These are phyloP conservation scores for Phaethornis superciliosus DNA, from an alignment of 2,113 vertebrate genomes.

Conservation along the genomic window DNA sequence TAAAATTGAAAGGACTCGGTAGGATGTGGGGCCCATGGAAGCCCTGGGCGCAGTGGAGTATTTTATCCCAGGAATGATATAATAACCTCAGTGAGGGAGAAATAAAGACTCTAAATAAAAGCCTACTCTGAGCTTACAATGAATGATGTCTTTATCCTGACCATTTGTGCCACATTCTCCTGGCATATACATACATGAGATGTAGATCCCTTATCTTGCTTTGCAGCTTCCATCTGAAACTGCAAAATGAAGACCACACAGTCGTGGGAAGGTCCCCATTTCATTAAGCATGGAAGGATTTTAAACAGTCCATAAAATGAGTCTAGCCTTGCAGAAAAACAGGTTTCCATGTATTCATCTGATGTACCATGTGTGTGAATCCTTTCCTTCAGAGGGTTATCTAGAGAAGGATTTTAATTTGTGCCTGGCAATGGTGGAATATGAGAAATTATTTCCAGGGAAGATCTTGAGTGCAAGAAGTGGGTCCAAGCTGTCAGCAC, in stretches of 20 bases:
- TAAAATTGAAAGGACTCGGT: neutral
- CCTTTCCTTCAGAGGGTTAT: neutral
- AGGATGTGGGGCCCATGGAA: neutral
- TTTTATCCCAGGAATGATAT: neutral
- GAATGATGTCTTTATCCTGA: constrained; percentile 23
- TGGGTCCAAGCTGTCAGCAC: constrained; percentile 9
- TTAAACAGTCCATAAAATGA: constrained; percentile 21
- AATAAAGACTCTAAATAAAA: constrained; percentile 4
- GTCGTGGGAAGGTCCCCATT: neutral
- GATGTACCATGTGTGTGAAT: neutral
- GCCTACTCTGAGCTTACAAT: neutral
- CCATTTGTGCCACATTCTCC: neutral
- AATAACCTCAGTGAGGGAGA: neutral
- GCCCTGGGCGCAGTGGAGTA: neutral
- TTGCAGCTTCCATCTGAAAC: constrained; percentile 22
- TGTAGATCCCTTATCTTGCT: constrained; percentile 5
- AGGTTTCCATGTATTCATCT: neutral
- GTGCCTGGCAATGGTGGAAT: constrained; percentile 34
- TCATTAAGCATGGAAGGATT: constrained; percentile 1
- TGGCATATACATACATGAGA: neutral
- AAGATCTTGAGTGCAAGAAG: constrained; percentile 16
- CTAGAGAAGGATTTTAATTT: constrained; percentile 17
- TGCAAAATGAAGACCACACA: neutral
- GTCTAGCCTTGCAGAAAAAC: constrained; percentile 4
- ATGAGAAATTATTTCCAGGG: constrained; percentile 39